Conservation (phyloP, 2,113 vertebrate species). For the Xyliphius kryptos region DNA sequence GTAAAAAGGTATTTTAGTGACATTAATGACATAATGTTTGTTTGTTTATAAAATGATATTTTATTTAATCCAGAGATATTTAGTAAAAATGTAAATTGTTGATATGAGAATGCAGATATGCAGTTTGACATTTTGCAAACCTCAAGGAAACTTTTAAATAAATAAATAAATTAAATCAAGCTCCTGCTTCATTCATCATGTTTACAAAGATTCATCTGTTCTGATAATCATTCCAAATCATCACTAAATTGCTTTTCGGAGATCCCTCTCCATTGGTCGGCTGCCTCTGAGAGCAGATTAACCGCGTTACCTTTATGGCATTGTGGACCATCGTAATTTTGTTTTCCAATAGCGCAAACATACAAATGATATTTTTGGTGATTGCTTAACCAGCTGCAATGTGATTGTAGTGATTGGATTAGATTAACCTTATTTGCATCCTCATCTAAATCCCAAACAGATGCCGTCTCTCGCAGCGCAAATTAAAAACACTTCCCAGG, state of each 20-base stretch:
- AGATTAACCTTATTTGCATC: slow-evolving; percentile 49
- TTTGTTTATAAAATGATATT: no score
- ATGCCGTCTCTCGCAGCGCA: no score
- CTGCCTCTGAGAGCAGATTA: slow-evolving; percentile 41
- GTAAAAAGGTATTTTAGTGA: no score
- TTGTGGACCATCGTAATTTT: slow-evolving; percentile 41
- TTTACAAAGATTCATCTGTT: slow-evolving; percentile 32
- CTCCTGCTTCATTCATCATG: no score
- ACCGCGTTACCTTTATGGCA: slow-evolving; percentile 43
- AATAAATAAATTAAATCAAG: no score
- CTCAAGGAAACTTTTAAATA: no score
- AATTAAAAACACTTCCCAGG: slow-evolving; percentile 46
- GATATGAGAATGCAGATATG: no score
- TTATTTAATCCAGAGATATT: no score
- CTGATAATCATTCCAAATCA: slow-evolving; percentile 26
- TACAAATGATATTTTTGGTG: slow-evolving; percentile 46
- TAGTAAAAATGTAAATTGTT: no score
- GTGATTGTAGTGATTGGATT: slow-evolving; percentile 41
- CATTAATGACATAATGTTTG: no score
- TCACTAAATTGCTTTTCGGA: slow-evolving; percentile 30
- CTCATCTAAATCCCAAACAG: slow-evolving; percentile 41
- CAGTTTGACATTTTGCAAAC: no score
- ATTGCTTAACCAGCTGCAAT: slow-evolving; percentile 50
- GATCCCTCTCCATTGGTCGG: slow-evolving; percentile 40
- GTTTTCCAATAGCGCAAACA: slow-evolving; percentile 45